Evolutionary conservation across 2,797 vertebrate species (phyloP).

Genomic region (Aulostomus chinensis): DNA sequence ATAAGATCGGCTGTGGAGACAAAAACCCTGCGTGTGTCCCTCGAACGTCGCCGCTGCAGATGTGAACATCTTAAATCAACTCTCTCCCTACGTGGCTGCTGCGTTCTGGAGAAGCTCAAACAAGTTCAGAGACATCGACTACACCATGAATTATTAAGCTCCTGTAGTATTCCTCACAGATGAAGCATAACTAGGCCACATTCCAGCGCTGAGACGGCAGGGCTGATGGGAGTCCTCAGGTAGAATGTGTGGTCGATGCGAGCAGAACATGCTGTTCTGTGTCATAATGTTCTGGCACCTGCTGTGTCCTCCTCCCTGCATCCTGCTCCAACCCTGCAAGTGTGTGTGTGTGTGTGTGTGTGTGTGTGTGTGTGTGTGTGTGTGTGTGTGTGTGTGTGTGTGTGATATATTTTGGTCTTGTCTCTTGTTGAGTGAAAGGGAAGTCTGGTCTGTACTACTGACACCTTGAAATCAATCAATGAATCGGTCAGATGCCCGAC

Average conservation of each 20-base stretch:
- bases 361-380: neutral
- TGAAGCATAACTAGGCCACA: constrained; percentile 38
- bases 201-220: constrained; percentile 4
- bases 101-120: too few relatives aligned
- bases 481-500: too few relatives aligned
- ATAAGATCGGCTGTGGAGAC: too few relatives aligned
- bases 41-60: too few relatives aligned
- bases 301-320: constrained; percentile 7
- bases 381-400: neutral
- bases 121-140: constrained; percentile 1
- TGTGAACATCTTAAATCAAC: too few relatives aligned
- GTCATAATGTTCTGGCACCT: constrained; percentile 3
- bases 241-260: neutral
- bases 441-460: constrained; percentile 1
- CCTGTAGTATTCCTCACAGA: constrained; percentile 24
- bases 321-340: constrained; percentile 7
- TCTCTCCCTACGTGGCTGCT: too few relatives aligned
- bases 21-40: too few relatives aligned
- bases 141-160: constrained; percentile 40
- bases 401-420: too few relatives aligned
- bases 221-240: constrained; percentile 15
- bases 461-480: neutral
- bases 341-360: constrained; percentile 5
- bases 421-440: constrained; percentile 10
- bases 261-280: constrained; percentile 26